Evolutionary conservation across 2,113 vertebrate species (phyloP).

Genomic region (Gasterosteus nipponicus): DNA sequence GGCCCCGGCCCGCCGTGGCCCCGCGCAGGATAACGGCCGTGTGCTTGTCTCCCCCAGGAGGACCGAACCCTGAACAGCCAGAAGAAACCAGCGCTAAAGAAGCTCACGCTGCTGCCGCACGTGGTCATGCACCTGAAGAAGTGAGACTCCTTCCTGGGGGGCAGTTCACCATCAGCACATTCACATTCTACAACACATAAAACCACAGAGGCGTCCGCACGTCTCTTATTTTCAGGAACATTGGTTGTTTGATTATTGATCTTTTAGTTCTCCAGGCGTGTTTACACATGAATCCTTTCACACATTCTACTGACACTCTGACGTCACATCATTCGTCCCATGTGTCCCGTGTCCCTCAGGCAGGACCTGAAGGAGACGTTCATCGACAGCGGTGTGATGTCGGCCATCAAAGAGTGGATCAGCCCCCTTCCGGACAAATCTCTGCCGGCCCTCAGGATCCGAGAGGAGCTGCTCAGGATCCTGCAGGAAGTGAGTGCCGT

Average conservation of each 20-base stretch:
- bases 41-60: slow-evolving; percentile 80
- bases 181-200: no score
- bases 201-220: no score
- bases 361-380: slow-evolving; percentile 99
- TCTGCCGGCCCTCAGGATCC: slow-evolving; percentile 92
- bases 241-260: no score
- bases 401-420: slow-evolving; percentile 98
- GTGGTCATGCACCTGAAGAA: slow-evolving; percentile 99
- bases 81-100: slow-evolving; percentile 97
- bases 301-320: no score
- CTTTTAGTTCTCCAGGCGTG: no score
- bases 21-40: not conserved
- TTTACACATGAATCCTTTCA: no score
- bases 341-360: slow-evolving; percentile 70
- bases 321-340: no score
- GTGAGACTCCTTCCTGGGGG: slow-evolving; percentile 76
- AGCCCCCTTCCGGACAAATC: slow-evolving; percentile 96
- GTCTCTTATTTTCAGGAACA: no score
- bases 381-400: slow-evolving; percentile 99
- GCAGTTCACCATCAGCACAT: no score
- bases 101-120: slow-evolving; percentile 93
- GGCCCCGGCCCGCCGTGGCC: not conserved
- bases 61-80: slow-evolving; percentile 94
- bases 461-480: slow-evolving; percentile 85
- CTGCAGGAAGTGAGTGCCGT: slow-evolving; percentile 88